Evolutionary conservation across 2,888 invertebrate species (phyloP).

Genomic region (Agriopis marginaria): DNA sequence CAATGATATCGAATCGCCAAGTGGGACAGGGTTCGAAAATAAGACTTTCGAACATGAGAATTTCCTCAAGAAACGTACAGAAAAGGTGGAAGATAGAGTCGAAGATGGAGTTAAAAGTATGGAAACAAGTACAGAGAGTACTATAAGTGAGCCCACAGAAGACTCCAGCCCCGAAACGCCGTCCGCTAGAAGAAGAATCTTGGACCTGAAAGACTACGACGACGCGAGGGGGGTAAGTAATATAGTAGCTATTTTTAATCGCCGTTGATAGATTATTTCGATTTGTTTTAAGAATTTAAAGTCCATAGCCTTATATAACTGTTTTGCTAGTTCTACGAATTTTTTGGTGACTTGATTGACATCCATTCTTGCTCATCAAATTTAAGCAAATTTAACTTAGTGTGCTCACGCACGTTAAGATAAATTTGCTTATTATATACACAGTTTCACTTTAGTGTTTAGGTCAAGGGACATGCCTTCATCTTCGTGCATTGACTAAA

Average conservation of each 20-base stretch:
- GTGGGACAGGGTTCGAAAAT: constrained; percentile 81
- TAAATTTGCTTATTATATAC: too few relatives aligned
- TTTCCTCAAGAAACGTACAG: constrained; percentile 77
- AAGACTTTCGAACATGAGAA: constrained; percentile 82
- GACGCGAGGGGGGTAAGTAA: constrained; percentile 77
- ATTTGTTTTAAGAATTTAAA: constrained; percentile 1
- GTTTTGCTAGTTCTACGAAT: too few relatives aligned
- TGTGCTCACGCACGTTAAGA: too few relatives aligned
- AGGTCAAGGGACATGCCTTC: too few relatives aligned
- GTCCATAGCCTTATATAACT: too few relatives aligned
- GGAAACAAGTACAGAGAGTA: constrained; percentile 81
- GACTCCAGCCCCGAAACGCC: constrained; percentile 77
- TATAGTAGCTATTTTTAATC: constrained; percentile 10
- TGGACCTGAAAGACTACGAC: constrained; percentile 72
- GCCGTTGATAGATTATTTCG: constrained; percentile 27
- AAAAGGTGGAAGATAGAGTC: constrained; percentile 54
- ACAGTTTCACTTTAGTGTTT: too few relatives aligned
- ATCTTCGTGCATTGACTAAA: too few relatives aligned
- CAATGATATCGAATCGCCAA: constrained; percentile 79
- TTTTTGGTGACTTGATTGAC: too few relatives aligned
- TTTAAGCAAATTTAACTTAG: too few relatives aligned
- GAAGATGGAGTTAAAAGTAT: constrained; percentile 74
- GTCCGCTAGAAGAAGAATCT: constrained; percentile 67
- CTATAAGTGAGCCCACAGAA: constrained; percentile 75
- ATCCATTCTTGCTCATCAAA: too few relatives aligned